Evolutionary conservation across 2,113 vertebrate genomes (phyloP).

Genomic region (Apodemus sylvaticus): DNA sequence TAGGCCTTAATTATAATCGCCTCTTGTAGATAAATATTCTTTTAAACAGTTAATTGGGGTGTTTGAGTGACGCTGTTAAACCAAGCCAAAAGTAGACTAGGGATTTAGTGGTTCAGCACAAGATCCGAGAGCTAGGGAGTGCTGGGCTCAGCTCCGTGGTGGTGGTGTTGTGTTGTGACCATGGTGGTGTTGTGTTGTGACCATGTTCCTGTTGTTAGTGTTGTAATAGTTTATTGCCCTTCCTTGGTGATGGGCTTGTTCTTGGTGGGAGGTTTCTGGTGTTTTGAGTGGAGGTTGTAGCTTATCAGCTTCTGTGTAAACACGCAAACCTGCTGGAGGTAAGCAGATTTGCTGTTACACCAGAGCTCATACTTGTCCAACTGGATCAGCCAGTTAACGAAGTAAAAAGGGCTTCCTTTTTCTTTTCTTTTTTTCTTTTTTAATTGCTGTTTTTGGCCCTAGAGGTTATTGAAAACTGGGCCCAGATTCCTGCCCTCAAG

Average conservation of each 20-base stretch:
- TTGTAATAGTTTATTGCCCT: background rate
- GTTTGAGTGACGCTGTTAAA: background rate
- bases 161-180: no score
- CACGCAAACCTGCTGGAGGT: constrained; percentile 6
- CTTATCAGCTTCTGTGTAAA: constrained; percentile 17
- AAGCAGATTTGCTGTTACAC: background rate
- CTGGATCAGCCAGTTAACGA: constrained; percentile 57
- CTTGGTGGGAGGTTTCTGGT: background rate
- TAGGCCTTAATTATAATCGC: constrained; percentile 32
- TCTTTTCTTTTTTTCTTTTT: background rate
- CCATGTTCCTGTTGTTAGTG: background rate
- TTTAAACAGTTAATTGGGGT: background rate
- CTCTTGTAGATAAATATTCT: constrained; percentile 7
- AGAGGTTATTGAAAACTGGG: constrained; percentile 10
- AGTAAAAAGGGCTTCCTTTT: background rate
- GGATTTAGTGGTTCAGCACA: background rate
- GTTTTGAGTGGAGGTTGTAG: constrained; percentile 7
- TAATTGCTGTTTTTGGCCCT: constrained; percentile 14
- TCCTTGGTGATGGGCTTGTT: background rate
- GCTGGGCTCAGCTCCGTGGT: background rate
- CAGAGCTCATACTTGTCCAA: constrained; percentile 31
- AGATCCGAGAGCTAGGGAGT: background rate
- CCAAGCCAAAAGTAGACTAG: background rate
- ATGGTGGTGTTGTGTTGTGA: no score
- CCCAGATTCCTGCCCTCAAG: constrained; percentile 57